These are phyloP conservation scores for Lampropteryx suffumata DNA, from an alignment of 2,888 invertebrate species.

Conservation along the genomic window DNA sequence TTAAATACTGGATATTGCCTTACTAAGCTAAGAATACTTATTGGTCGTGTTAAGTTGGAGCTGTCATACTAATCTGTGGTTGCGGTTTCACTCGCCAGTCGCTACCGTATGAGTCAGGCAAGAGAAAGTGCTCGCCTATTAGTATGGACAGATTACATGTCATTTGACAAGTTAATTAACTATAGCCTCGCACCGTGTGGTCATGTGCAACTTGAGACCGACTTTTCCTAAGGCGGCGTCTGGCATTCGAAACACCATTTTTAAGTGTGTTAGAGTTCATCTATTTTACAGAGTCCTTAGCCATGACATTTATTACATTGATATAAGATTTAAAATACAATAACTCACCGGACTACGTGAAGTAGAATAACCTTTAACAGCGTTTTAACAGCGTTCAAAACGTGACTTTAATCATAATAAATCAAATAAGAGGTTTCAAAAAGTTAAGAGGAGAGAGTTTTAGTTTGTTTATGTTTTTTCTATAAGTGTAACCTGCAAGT, in stretches of 20 bases:
- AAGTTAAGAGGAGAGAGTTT: too few species aligned
- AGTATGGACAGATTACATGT: slow-evolving; percentile 20
- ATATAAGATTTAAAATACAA: too few species aligned
- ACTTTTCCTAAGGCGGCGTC: background rate
- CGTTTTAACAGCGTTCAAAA: too few species aligned
- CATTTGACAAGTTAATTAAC: slow-evolving; percentile 23
- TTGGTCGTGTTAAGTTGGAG: slow-evolving; percentile 7
- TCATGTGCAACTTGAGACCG: slow-evolving; percentile 6
- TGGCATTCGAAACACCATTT: background rate
- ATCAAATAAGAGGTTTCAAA: too few species aligned
- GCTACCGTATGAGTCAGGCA: slow-evolving; percentile 10
- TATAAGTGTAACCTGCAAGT: too few species aligned
- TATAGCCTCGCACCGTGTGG: slow-evolving; percentile 7
- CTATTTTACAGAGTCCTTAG: too few species aligned
- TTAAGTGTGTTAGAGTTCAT: too few species aligned
- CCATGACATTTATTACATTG: too few species aligned
- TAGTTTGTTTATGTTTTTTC: too few species aligned
- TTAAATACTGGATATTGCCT: background rate
- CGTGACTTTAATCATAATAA: too few species aligned
- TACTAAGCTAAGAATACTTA: background rate
- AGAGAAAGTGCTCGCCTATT: slow-evolving; percentile 22
- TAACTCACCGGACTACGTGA: too few species aligned
- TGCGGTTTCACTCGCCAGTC: slow-evolving; percentile 22
- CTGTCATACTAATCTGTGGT: slow-evolving; percentile 1
- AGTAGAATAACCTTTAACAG: too few species aligned